Base-by-base conservation (phyloP, 1,140 invertebrate genomes). In the Cydia strobilella region DNA sequence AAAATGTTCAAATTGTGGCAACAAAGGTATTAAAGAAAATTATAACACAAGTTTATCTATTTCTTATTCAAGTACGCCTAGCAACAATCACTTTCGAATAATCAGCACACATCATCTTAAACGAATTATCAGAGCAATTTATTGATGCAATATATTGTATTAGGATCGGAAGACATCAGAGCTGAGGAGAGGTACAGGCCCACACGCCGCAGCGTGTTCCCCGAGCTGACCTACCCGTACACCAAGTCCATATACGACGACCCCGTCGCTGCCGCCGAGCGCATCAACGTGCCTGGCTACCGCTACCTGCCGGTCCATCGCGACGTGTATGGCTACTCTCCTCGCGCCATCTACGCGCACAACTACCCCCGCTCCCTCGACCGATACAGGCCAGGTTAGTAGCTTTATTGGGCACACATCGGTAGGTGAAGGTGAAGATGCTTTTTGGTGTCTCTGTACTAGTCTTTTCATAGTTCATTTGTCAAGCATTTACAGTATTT, bases 111-210 rank as follows among this genome's bases (percentile, higher is more conserved):
- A 35, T 31, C 5, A 31, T 35, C 42, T 45, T 45, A 45, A 45
- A 45, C 42, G 12, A 13, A 12, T 45, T 45, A 45, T 15, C 13
- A 45, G 42, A 15, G 4, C 42, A 45, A 45, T 45, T 45, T 45
- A 39, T 45, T 45, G 3, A 45, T 45, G 1, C 2, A 2, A 45
- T 45, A 45, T 13, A 45, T 18, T 59, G 3, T 23, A 7, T 23
- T 86, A 97, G 97, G 97, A 92, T 97, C 97, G 82, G 96, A 98
- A 93, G 97, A 98, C 92, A 97, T 98, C 93, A 96, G 96, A 88
- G 97, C 97, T 79, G 96, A 96, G 84, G 97, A 97, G 86, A 94
- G 95, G 84, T 94, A 94, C 87, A 94, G 95, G 93, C 94, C 93
- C 63, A 90, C 95, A 80, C 95, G 96, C 74, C 94, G 95, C 83